These are phyloP conservation scores for Chinchilla lanigera DNA, from an alignment of 2,113 vertebrate genomes.

Conservation along the genomic window DNA sequence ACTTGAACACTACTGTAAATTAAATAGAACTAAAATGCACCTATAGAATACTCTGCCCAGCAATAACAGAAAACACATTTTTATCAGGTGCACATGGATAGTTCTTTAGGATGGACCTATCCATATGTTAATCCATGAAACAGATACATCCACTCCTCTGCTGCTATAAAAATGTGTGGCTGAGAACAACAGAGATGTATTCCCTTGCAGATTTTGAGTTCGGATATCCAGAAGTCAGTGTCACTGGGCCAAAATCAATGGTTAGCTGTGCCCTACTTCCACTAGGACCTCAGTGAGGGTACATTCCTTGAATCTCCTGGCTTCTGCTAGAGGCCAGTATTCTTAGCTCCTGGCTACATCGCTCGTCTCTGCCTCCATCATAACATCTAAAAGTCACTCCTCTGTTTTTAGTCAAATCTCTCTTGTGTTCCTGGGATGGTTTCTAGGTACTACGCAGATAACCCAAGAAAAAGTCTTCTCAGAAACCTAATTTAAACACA, in stretches of 20 bases:
- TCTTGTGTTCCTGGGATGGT: background rate
- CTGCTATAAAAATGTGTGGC: background rate
- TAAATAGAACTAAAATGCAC: background rate
- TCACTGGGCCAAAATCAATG: background rate
- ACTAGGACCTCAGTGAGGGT: background rate
- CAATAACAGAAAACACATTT: background rate
- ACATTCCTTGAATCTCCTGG: background rate
- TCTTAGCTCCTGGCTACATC: background rate
- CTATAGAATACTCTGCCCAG: background rate
- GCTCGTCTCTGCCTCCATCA: background rate
- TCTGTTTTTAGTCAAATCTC: background rate
- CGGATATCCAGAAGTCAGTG: background rate
- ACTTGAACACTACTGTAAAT: background rate
- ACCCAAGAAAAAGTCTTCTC: background rate
- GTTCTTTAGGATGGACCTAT: background rate
- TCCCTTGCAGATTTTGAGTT: background rate
- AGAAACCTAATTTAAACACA: background rate
- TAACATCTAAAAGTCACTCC: background rate
- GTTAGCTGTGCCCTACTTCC: background rate
- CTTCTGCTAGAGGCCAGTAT: background rate
- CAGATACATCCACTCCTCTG: background rate
- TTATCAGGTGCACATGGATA: background rate
- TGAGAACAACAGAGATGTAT: background rate
- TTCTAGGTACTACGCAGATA: background rate
- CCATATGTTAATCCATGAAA: background rate